Base-by-base conservation (phyloP, 2,797 vertebrate genomes). In the Phrynocephalus forsythii region DNA sequence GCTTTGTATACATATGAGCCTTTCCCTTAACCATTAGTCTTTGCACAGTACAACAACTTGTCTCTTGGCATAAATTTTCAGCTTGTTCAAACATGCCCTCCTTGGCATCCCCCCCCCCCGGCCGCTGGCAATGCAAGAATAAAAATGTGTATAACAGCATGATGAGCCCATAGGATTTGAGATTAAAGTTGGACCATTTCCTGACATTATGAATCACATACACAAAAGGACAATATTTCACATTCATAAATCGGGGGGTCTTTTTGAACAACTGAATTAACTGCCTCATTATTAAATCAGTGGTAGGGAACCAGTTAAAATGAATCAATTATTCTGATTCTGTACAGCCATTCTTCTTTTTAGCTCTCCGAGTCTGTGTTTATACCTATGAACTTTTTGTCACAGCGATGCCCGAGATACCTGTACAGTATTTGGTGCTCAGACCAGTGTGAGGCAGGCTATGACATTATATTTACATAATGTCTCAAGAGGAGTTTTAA, bases 51-150 rank as follows among this genome's bases (percentile, higher is more conserved):
- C 11, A 79, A 68, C 38, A 33, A 50, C 85, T 90, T 85, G 79
- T 93, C 48, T 91, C 68, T 86, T 28, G 69, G 78, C 38, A 90
- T 83, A 60, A 84, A 87, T 28, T 30, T 75, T 83, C 10, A 56
- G 85, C 33, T 22, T 87, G 50, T 24, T 90, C 82, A 89, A 72
- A 11, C 60, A 69, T 3, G 8, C 1, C 0, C 60, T 90, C 90
- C 86, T 66, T 89, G 87, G 52, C 13, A 56, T 11, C 9, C 52
- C 52, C 52, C 52, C 52, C 52, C 52, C 52, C 52, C n/a, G n/a
- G n/a, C 33, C 33, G 33, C 33, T 33, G 38, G 52, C 52, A 52
- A 52, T 11, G 52, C 11, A 11, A 11, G 52, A 8, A 52, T 2
- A 9, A 52, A 8, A 52, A 8, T 52, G 52, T 52, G 9, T 9